Conservation (phyloP, 1,140 invertebrate genomes). For the Thaumetopoea pityocampa region DNA sequence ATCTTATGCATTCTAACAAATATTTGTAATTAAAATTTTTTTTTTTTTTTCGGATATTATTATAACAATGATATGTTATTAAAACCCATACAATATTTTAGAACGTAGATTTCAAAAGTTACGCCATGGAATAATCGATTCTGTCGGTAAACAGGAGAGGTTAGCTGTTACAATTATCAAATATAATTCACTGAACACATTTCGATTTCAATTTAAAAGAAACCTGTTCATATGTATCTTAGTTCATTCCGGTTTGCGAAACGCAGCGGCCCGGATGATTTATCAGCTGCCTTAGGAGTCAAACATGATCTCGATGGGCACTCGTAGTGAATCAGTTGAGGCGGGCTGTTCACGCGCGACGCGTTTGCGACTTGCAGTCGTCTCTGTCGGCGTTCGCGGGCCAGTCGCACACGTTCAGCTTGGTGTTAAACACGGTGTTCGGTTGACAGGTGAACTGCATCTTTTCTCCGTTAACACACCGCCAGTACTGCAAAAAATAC, state of each 20-base stretch:
- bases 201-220: slow-evolving; percentile 3
- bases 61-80: no score
- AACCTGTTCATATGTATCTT: background rate
- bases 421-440: slow-evolving; percentile 84
- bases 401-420: slow-evolving; percentile 86
- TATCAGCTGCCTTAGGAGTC: slow-evolving; percentile 9
- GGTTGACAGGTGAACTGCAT: slow-evolving; percentile 83
- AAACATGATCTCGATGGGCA: slow-evolving; percentile 10
- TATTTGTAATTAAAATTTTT: no score
- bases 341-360: slow-evolving; percentile 3
- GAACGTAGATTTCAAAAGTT: no score
- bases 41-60: no score
- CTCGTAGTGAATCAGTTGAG: slow-evolving; percentile 1
- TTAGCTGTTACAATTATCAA: no score
- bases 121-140: no score
- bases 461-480: slow-evolving; percentile 85
- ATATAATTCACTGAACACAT: no score
- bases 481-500: slow-evolving; percentile 84
- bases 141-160: background rate
- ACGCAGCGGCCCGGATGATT: slow-evolving; percentile 4
- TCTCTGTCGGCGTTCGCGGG: slow-evolving; percentile 81
- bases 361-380: slow-evolving; percentile 62
- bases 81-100: no score
- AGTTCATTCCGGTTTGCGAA: background rate
- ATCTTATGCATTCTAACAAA: no score